Evolutionary conservation across 2,888 invertebrate genomes (phyloP).

Genomic region (Amaurobius ferox): DNA sequence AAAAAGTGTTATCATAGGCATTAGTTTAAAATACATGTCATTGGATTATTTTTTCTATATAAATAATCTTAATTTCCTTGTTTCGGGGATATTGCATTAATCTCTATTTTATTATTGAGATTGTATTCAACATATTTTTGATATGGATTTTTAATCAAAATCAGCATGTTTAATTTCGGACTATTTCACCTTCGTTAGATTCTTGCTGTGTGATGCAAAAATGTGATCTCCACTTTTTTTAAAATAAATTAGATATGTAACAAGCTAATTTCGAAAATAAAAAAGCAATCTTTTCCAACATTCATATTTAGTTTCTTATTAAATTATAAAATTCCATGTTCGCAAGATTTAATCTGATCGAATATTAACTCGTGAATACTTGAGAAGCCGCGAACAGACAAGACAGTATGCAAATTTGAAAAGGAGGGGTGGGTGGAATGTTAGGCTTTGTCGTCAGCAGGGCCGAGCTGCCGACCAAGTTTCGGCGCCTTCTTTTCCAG

Average conservation of each 20-base stretch:
- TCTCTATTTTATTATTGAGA: background rate
- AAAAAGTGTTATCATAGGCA: too few species aligned
- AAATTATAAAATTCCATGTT: constrained; percentile 50
- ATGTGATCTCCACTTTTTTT: background rate
- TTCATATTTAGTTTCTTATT: constrained; percentile 64
- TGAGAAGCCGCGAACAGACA: constrained; percentile 59
- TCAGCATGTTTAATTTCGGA: constrained; percentile 8
- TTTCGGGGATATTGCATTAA: too few species aligned
- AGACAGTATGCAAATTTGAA: constrained; percentile 63
- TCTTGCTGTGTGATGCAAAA: too few species aligned
- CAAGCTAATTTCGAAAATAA: background rate
- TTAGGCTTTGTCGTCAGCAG: constrained; percentile 38
- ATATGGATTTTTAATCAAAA: constrained; percentile 38
- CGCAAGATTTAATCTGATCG: constrained; percentile 38
- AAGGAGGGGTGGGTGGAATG: constrained; percentile 4
- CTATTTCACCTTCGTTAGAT: background rate
- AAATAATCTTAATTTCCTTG: background rate
- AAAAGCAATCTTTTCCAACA: background rate
- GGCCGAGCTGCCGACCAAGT: constrained; percentile 31
- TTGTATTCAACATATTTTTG: background rate
- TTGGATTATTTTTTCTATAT: background rate
- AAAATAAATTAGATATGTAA: constrained; percentile 12
- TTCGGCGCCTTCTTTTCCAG: constrained; percentile 36
- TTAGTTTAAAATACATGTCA: too few species aligned
- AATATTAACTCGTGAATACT: constrained; percentile 34